phyloP scores from a whole-genome alignment of 2,888 invertebrate genomes.

The Aporophyla lueneburgensis region DNA sequence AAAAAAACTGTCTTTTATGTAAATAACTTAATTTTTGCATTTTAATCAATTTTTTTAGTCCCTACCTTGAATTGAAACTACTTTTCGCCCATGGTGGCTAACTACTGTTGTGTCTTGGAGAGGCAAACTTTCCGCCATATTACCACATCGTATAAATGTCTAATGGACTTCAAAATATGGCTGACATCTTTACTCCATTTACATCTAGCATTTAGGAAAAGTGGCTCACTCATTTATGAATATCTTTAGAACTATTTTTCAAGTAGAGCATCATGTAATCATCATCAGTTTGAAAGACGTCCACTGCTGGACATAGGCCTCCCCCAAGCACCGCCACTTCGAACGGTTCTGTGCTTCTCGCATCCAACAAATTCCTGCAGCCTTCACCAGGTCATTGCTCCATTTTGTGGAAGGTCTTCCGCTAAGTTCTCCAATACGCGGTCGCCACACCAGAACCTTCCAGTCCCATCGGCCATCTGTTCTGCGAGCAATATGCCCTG shows the following conservation, averaged over 20 bases:
- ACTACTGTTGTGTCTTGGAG: neutral
- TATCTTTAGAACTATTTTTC: neutral
- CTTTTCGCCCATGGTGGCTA: neutral
- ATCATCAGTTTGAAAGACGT: too few species aligned
- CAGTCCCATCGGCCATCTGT: too few species aligned
- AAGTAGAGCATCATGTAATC: too few species aligned
- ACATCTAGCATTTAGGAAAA: neutral
- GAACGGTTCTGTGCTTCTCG: too few species aligned
- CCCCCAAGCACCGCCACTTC: too few species aligned
- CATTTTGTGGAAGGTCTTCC: too few species aligned
- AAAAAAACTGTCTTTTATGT: slow-evolving; percentile 1
- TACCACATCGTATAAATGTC: neutral
- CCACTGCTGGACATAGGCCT: too few species aligned
- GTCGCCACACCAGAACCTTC: too few species aligned
- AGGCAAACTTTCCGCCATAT: neutral
- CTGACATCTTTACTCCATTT: neutral
- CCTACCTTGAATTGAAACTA: neutral
- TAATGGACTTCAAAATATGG: neutral
- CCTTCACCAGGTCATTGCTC: too few species aligned
- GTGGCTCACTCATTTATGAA: neutral
- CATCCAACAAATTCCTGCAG: too few species aligned
- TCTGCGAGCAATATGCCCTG: too few species aligned
- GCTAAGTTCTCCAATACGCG: too few species aligned
- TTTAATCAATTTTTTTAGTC: neutral
- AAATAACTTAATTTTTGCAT: neutral